phyloP scores from a whole-genome alignment of 2,888 invertebrate genomes.

The Drosophila melanosoma region DNA sequence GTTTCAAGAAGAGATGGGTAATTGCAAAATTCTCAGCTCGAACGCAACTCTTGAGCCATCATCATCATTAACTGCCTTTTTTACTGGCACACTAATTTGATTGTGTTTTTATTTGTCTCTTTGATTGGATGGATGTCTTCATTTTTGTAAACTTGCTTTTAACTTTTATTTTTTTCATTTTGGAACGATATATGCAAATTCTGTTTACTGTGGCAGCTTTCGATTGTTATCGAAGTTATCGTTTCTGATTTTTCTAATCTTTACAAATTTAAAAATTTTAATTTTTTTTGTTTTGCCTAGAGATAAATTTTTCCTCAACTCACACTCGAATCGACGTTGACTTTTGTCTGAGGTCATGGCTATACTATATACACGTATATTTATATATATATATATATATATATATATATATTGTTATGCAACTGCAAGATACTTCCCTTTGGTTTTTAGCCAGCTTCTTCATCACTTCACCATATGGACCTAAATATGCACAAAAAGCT shows the following conservation, averaged over 20 bases:
- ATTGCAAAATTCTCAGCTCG: constrained; percentile 53
- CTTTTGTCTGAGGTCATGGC: constrained; percentile 1
- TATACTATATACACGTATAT: neutral
- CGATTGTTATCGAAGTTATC: neutral
- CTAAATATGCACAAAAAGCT: constrained; percentile 6
- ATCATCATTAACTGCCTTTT: constrained; percentile 44
- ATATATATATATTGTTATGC: neutral
- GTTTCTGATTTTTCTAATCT: neutral
- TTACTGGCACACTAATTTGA: constrained; percentile 32
- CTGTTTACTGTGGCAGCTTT: constrained; percentile 6
- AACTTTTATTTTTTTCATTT: constrained; percentile 12
- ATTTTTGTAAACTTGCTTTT: neutral
- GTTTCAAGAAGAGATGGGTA: constrained; percentile 60
- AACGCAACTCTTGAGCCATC: constrained; percentile 33
- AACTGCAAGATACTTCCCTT: neutral
- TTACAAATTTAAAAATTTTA: neutral
- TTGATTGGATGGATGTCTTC: constrained; percentile 48
- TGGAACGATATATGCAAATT: neutral
- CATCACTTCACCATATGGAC: neutral
- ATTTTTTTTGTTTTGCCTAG: neutral
- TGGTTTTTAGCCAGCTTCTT: neutral
- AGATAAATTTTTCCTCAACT: neutral
- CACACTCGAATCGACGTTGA: neutral
- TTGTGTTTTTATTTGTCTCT: constrained; percentile 17
- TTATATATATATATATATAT: no score